Evolutionary conservation across 2,797 vertebrate species (phyloP).

Genomic region (Sphenopsis melanotis): DNA sequence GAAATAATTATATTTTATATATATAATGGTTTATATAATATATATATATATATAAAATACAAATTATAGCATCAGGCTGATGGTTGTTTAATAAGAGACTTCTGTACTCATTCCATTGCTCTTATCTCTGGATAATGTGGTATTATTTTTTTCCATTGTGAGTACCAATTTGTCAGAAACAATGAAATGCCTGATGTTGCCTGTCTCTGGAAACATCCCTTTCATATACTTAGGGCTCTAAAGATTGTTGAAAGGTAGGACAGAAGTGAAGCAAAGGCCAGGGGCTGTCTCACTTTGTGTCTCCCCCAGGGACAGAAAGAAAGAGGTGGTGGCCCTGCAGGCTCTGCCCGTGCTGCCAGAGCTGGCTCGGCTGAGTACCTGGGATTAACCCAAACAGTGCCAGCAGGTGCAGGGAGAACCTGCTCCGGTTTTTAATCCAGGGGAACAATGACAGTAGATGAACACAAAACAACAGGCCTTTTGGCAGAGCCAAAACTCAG

Average conservation of each 20-base stretch:
- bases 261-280: not conserved
- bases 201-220: not conserved
- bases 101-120: not conserved
- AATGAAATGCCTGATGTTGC: not conserved
- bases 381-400: not conserved
- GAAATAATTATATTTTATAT: not conserved
- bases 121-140: not conserved
- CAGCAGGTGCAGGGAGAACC: not conserved
- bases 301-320: rapidly evolving
- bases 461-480: not conserved
- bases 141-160: not conserved
- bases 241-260: not conserved
- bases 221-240: not conserved
- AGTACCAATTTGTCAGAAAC: not conserved
- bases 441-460: not conserved
- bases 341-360: not conserved
- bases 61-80: not conserved
- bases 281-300: not conserved
- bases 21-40: not conserved
- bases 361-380: not conserved
- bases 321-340: not conserved
- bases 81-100: not conserved
- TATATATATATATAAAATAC: not conserved
- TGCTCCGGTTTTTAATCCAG: not conserved
- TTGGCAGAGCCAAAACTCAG: not conserved